phyloP scores from a whole-genome alignment of 2,797 vertebrate species.

The Sebastes aleutianus region DNA sequence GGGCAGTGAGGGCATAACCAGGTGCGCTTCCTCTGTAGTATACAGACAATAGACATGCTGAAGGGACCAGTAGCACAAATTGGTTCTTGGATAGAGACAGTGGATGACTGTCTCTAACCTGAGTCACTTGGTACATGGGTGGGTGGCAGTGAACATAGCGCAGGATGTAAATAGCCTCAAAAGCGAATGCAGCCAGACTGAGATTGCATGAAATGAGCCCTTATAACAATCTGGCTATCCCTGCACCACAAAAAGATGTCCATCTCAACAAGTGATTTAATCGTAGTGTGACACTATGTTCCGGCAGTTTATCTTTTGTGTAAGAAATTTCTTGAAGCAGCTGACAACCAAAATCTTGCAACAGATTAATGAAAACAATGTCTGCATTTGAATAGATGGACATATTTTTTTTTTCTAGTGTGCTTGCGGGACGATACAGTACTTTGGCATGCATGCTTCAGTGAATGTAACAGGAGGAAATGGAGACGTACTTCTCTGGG shows the following conservation, averaged over 20 bases:
- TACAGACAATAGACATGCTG: constrained; percentile 88
- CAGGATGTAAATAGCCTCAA: constrained; percentile 63
- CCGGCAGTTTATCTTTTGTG: constrained; percentile 4
- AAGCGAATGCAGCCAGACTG: constrained; percentile 68
- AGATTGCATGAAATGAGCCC: constrained; percentile 74
- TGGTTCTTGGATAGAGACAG: constrained; percentile 69
- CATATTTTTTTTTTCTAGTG: constrained; percentile 50
- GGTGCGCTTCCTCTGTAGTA: constrained; percentile 87
- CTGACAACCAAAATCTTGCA: neutral
- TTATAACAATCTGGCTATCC: constrained; percentile 61
- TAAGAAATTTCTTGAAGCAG: neutral
- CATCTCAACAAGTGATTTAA: constrained; percentile 50
- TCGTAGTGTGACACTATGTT: constrained; percentile 6
- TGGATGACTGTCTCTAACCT: constrained; percentile 64
- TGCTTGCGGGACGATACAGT: constrained; percentile 22
- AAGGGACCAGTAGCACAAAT: constrained; percentile 76
- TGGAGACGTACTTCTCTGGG: constrained; percentile 93
- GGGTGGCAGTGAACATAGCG: constrained; percentile 62
- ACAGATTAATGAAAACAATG: constrained; percentile 11
- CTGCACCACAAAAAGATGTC: constrained; percentile 67
- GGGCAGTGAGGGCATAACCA: constrained; percentile 89
- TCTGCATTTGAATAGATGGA: constrained; percentile 46
- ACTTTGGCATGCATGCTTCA: constrained; percentile 57
- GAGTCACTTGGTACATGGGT: constrained; percentile 69
- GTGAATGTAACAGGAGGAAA: neutral